Evolutionary conservation across 2,888 invertebrate species (phyloP), one percentile per base, ranked within the genome.

Genomic region (Spodoptera picta): DNA sequence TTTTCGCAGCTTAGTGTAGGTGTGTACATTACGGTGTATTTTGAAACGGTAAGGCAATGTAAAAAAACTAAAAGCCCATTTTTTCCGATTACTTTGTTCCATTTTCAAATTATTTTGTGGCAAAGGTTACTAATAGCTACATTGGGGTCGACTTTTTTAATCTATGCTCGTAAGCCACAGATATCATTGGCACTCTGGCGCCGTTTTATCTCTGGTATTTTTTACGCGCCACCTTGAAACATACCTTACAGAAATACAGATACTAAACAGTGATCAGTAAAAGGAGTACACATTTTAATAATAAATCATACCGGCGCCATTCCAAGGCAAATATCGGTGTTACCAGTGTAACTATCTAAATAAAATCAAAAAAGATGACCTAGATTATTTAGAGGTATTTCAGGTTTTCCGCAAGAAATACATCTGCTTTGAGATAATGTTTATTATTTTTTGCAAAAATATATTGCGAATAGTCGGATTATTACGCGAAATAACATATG

Each of bases 221-320:
- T 61, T 72, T 65, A 65, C 19, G 46, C 10, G 43, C 62, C 41
- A 67, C 73, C 66, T 75, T 73, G 75, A 65, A 36, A 61, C 51
- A 60, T 62, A 73, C 59, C 55, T 59, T 6, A 41, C 42, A 43
- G 6, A 36, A 36, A 36, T 60, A 56, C 45, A 31, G 43, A 64
- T 70, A 75, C 67, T 59, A 80, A 72, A 78, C 68, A 81, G 69
- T 75, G 73, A 80, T 73, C 75, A 79, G 78, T 72, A 82, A 83
- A 62, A 73, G 47, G 53, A 69, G 73, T 74, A 67, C 67, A 73
- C 60, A 79, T 73, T 76, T 60, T 52, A 74, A 77, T 65, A 44
- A 80, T 84, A 84, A 81, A 81, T 83, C 75, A 77, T 72, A 74
- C 49, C 61, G 64, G 69, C 73, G 62, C 54, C 41, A 55, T 42